Evolutionary conservation across 2,113 vertebrate genomes (phyloP).

Genomic region (Peromyscus maniculatus): DNA sequence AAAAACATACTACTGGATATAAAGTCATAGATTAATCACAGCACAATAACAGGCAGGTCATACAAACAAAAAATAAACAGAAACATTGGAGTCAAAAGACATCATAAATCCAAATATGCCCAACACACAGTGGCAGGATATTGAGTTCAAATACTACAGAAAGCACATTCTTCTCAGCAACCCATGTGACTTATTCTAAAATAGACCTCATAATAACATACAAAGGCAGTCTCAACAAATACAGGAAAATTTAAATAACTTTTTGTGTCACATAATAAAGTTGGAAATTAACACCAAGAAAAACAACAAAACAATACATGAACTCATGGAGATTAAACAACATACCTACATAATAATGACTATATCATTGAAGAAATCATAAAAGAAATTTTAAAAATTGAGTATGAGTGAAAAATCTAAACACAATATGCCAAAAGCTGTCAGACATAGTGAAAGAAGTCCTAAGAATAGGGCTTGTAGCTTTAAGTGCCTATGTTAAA

Average conservation of each 20-base stretch:
- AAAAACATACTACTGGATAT: background rate
- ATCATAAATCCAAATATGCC: background rate
- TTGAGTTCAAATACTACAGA: background rate
- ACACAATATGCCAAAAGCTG: background rate
- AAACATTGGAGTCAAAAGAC: background rate
- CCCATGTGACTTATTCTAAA: background rate
- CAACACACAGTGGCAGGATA: too few relatives aligned
- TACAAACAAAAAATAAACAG: background rate
- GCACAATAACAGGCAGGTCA: background rate
- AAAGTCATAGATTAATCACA: background rate
- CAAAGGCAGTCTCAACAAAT: background rate
- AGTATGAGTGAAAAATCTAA: background rate
- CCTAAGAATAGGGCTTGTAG: background rate
- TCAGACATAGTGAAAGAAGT: background rate
- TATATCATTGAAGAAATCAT: background rate
- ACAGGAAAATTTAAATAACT: background rate
- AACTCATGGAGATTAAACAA: background rate
- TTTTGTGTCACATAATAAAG: background rate
- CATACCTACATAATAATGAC: background rate
- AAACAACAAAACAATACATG: background rate
- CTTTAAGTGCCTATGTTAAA: background rate
- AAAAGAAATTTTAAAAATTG: background rate
- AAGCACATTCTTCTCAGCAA: background rate
- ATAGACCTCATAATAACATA: background rate
- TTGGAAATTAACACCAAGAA: background rate